These are phyloP conservation scores for Rhyacophila brunnea DNA, from an alignment of 1,140 invertebrate species.

Conservation along the genomic window DNA sequence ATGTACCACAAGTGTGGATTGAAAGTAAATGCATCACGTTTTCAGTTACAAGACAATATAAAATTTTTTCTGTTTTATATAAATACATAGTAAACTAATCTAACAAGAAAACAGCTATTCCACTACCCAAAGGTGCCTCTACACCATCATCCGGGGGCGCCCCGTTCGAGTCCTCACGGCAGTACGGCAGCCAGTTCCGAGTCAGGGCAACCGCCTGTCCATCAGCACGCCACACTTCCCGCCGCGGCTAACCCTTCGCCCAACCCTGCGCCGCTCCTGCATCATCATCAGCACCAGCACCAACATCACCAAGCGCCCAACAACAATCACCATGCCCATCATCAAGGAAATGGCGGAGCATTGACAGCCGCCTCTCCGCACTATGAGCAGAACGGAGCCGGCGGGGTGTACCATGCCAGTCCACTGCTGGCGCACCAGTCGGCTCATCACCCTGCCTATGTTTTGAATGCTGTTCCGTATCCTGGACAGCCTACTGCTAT, in stretches of 20 bases:
- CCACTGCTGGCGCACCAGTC: not conserved
- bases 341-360: too few relatives aligned
- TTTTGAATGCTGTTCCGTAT: not conserved
- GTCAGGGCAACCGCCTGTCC: slow-evolving; percentile 3
- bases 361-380: not conserved
- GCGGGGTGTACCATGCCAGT: not conserved
- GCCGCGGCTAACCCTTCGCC: not conserved
- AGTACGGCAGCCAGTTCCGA: slow-evolving; percentile 24
- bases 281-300: slow-evolving; percentile 1
- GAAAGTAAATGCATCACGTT: too few relatives aligned
- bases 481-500: slow-evolving; percentile 5
- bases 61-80: too few relatives aligned
- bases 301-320: not conserved
- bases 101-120: too few relatives aligned
- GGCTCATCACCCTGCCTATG: not conserved
- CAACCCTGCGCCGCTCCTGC: not conserved
- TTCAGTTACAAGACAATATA: too few relatives aligned
- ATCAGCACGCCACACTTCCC: not conserved
- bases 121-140: not conserved
- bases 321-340: slow-evolving; percentile 1
- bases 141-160: not conserved
- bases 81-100: too few relatives aligned
- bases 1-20: too few relatives aligned
- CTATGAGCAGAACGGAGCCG: not conserved
- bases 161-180: slow-evolving; percentile 19